Evolutionary conservation across 2,888 invertebrate genomes (phyloP), one percentile per base, ranked within the genome.

Genomic region (Orchesella flavescens): DNA sequence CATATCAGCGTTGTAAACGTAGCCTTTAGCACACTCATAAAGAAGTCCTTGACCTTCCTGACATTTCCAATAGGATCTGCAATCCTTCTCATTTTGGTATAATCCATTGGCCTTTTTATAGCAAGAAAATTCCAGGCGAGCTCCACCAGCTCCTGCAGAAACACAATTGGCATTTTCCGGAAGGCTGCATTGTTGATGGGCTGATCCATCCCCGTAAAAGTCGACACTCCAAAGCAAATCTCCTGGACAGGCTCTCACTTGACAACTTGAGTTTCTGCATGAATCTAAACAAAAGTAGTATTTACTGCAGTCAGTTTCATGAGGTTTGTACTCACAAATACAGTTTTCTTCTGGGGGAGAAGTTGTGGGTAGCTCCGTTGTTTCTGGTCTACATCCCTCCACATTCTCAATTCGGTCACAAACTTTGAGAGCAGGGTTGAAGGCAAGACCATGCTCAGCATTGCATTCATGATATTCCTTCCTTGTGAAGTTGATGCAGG

Each of bases 41-140:
- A 34, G 34, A 34, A 34, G 34, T 2, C 3, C 34, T 34, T 34
- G 34, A 34, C 34, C 34, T 34, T 2, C 34, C 7, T 43, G 19
- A 15, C 73, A 73, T 73, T 73, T 73, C 73, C 73, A 73, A 17
- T 46, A 73, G 21, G 73, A 59, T 21, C 55, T 43, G 23, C 73
- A 73, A 61, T 73, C 43, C 3, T 61, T 24, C 12, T 44, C 23
- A 46, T 73, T 73, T 23, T 61, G 43, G 17, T 73, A 73, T 9
- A 73, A 44, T 1, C 61, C 73, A n/a, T 73, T 23, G 5, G 21
- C n/a, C 13, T 61, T 59, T 3, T 23, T 46, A 19, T 59, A 23
- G n/a, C 73, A 73, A n/a, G 61, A 61, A 10, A 73, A 73, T 19
- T 72, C 44, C 15, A 72, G 44, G 10, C 59, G 72, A 1, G 59